Evolutionary conservation across 2,113 vertebrate genomes (phyloP), one percentile per base, ranked within the genome.

Genomic region (Circaetus cinerascens): DNA sequence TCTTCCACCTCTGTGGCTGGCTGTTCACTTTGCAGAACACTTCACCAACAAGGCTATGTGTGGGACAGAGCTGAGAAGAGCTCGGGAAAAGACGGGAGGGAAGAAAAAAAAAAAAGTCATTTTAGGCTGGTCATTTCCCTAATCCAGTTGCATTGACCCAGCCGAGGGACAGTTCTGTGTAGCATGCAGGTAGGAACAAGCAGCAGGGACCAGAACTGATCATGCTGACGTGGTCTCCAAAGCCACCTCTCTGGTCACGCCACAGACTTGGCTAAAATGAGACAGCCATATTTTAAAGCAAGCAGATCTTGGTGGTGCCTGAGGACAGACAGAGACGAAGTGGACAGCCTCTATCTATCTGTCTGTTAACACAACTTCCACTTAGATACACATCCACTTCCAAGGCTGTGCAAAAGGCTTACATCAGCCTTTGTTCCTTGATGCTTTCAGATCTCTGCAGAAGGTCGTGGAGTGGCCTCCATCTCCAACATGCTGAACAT

Each of bases 401-500:
- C 56, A 7, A 55, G 51, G 72, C 1, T 1, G 43, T 13, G 73
- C 8, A 1, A 10, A 30, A 11, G 51, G 56, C 32, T 88, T 26
- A 15, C 1, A 0, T 10, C 50, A 40, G 48, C 78, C 46, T 26
- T 30, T 38, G 38, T 14, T 80, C 86, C 45, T 57, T 29, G 15
- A 19, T 63, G 45, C 68, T 73, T 86, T 38, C 96, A 99, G 99
- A 97, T 99, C 53, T 98, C 99, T 63, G 95, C 97, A 20, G 98
- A 99, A 91, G 99, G 99, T 10, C 97, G 98, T 41, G 99, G 99
- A 4, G 98, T 99, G 94, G 98, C 98, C 21, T 98, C 98, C 73
- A 99, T 99, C 51, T 98, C 98, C 74, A 98, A 90, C 97, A 99
- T 99, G 99, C 94, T 99, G 76, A 99, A 98, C 20, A 97, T 99